Percentiles rank a stretch among this genome's conserved stretches.
Conservation (phyloP, 2,113 vertebrate species). For the Albula glossodonta region DNA sequence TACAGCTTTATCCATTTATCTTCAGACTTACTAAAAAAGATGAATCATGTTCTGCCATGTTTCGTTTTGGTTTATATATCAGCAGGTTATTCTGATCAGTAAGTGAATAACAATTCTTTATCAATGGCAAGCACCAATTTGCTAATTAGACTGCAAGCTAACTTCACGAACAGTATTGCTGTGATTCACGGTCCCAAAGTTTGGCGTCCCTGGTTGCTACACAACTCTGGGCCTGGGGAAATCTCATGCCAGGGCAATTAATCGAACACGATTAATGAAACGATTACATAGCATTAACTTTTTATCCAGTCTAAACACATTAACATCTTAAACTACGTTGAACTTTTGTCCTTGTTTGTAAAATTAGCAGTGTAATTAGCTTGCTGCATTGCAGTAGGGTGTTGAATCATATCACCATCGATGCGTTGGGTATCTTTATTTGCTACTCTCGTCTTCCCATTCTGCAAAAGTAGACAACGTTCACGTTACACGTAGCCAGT, state of each 20-base stretch:
- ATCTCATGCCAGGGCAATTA: constrained; percentile 18
- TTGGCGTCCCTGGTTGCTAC: constrained; percentile 33
- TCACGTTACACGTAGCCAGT: neutral
- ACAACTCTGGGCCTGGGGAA: constrained; percentile 16
- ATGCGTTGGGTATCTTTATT: neutral
- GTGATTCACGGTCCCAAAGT: neutral
- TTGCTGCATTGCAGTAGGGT: no score
- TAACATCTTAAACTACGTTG: neutral
- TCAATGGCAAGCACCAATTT: neutral
- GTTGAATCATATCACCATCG: neutral
- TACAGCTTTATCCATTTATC: neutral
- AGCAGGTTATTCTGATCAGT: neutral
- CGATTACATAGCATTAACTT: neutral
- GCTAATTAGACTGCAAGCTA: neutral
- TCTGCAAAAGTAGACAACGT: neutral
- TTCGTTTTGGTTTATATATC: neutral
- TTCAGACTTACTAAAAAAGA: constrained; percentile 45
- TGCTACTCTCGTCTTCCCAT: neutral
- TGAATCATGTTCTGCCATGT: constrained; percentile 43
- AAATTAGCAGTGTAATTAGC: neutral
- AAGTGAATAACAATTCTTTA: neutral
- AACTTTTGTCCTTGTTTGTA: neutral
- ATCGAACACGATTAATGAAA: constrained; percentile 31
- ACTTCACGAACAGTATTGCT: neutral
- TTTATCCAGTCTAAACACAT: neutral